phyloP scores from a whole-genome alignment of 2,113 vertebrate genomes.

The Piaya cayana region DNA sequence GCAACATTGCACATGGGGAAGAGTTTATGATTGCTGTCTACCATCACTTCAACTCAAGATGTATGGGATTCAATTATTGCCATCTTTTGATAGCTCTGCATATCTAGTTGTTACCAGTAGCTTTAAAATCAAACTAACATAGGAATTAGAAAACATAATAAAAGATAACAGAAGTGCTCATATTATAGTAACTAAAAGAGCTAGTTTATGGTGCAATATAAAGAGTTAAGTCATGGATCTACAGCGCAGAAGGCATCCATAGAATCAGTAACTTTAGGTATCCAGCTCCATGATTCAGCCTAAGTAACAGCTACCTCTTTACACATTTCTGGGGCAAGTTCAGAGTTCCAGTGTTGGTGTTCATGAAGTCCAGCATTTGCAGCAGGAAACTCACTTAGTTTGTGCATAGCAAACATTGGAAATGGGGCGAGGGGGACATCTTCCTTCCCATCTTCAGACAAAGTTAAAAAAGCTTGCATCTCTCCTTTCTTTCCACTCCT shows the following conservation, averaged over 20 bases:
- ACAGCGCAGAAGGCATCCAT: background rate
- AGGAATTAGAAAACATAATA: background rate
- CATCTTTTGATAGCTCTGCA: background rate
- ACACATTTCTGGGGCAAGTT: background rate
- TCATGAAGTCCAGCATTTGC: background rate
- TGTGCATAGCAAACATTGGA: background rate
- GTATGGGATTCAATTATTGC: background rate
- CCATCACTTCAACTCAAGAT: background rate
- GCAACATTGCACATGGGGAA: background rate
- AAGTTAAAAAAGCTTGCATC: background rate
- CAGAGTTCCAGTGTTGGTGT: background rate
- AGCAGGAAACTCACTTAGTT: background rate
- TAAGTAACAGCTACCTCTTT: background rate
- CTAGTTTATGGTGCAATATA: background rate
- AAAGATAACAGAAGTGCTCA: background rate
- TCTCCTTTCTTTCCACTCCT: background rate
- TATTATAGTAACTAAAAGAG: background rate
- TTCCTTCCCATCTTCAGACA: background rate
- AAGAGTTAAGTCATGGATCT: no score
- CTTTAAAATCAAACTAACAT: background rate
- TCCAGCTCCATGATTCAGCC: background rate
- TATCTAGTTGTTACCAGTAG: background rate
- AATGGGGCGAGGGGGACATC: no score
- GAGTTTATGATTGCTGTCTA: background rate
- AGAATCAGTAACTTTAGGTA: background rate